A percentile compares a stretch with the other conserved stretches of the same genome.
These are phyloP conservation scores for Propsilocerus akamusi DNA, from an alignment of 1,140 invertebrate species.

Conservation along the genomic window DNA sequence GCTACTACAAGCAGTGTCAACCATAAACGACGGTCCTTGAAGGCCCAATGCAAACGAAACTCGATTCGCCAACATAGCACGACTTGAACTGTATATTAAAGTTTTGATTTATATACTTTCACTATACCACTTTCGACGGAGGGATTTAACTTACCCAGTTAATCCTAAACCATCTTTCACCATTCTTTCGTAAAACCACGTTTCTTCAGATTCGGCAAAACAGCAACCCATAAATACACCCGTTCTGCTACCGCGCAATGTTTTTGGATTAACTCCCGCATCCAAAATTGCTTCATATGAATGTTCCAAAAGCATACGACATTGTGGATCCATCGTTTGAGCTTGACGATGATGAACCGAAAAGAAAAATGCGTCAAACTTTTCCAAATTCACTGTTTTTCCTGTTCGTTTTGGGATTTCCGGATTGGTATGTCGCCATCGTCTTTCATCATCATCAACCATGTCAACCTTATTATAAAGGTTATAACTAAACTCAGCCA, in stretches of 20 bases:
- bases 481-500: constrained; percentile 60
- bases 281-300: constrained; percentile 64
- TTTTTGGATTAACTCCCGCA: constrained; percentile 24
- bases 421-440: constrained; percentile 1
- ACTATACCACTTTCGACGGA: constrained; percentile 26
- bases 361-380: constrained; percentile 73
- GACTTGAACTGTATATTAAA: constrained; percentile 35
- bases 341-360: constrained; percentile 65
- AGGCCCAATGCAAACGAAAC: background rate
- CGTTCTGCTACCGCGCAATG: constrained; percentile 43
- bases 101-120: constrained; percentile 19
- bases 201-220: constrained; percentile 45
- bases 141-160: constrained; percentile 38
- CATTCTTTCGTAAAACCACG: constrained; percentile 62
- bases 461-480: constrained; percentile 36
- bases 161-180: constrained; percentile 55
- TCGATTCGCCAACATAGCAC: constrained; percentile 74
- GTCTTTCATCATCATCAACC: constrained; percentile 2
- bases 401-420: constrained; percentile 37
- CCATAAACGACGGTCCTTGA: constrained; percentile 26
- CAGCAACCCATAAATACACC: constrained; percentile 62
- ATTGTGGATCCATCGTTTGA: constrained; percentile 75
- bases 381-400: constrained; percentile 56
- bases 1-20: constrained; percentile 38
- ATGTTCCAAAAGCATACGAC: constrained; percentile 64